A percentile compares a stretch with the other conserved stretches of the same genome.
These are phyloP conservation scores for Pomacea canaliculata DNA, from an alignment of 2,888 invertebrate genomes.

Conservation along the genomic window DNA sequence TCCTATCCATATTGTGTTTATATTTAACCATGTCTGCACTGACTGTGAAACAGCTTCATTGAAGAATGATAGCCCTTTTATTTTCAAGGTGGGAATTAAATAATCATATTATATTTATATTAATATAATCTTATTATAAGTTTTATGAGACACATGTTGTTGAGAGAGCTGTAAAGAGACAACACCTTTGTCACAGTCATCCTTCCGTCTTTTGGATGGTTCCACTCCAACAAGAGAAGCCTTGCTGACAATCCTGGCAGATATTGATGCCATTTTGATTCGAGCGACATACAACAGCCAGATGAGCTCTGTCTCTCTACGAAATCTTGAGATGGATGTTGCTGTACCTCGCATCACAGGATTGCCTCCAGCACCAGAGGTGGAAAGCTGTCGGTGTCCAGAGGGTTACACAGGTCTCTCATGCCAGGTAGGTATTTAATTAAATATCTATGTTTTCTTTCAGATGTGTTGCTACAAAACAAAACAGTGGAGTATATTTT, in stretches of 20 bases:
- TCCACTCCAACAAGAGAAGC: slow-evolving; percentile 56
- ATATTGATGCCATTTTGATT: slow-evolving; percentile 70
- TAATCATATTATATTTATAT: no score
- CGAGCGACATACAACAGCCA: slow-evolving; percentile 82
- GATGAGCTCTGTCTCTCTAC: slow-evolving; percentile 74
- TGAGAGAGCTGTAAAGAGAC: no score
- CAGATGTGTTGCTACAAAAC: background rate
- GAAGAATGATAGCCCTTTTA: no score
- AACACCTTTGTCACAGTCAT: slow-evolving; percentile 10
- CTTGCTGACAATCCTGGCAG: slow-evolving; percentile 64
- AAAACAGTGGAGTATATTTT: background rate
- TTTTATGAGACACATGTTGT: no score
- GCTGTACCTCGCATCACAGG: slow-evolving; percentile 50
- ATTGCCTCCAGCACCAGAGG: slow-evolving; percentile 50
- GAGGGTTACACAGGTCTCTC: slow-evolving; percentile 62
- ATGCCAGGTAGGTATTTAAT: slow-evolving; percentile 43
- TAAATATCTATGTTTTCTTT: background rate
- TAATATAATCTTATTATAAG: no score
- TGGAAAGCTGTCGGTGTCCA: slow-evolving; percentile 62
- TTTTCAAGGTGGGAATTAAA: no score
- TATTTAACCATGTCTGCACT: no score
- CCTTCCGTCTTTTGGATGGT: slow-evolving; percentile 44
- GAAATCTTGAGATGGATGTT: slow-evolving; percentile 58
- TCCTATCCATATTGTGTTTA: no score
- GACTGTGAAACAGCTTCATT: no score